phyloP scores from a whole-genome alignment of 2,113 vertebrate species.

The Podarcis muralis region DNA sequence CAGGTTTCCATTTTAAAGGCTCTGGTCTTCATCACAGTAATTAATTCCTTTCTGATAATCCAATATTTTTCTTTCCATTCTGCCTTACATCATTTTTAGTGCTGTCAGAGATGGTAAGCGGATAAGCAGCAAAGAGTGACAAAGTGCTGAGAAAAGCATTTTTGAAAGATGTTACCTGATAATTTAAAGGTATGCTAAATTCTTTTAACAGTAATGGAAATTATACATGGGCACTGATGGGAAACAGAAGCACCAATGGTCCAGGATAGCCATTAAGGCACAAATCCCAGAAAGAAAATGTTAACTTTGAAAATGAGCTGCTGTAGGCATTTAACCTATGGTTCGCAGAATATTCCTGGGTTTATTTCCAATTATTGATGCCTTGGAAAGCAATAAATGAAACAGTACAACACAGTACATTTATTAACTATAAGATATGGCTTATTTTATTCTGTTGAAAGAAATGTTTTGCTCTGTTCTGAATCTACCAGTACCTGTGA shows the following conservation, averaged over 20 bases:
- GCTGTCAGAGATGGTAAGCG: background rate
- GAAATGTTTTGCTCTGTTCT: background rate
- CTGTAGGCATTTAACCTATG: conserved; percentile 20
- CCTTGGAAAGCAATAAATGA: conserved; percentile 15
- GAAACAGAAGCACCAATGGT: conserved; percentile 3
- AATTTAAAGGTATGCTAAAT: conserved; percentile 34
- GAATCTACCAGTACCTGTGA: background rate
- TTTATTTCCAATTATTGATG: conserved; percentile 25
- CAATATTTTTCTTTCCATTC: conserved; percentile 26
- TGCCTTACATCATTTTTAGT: conserved; percentile 6
- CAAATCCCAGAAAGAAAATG: conserved; percentile 17
- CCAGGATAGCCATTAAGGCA: conserved; percentile 23
- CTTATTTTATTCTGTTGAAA: background rate
- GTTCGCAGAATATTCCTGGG: background rate
- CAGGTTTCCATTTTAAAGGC: conserved; percentile 4
- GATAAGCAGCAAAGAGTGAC: background rate
- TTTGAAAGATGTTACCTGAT: background rate
- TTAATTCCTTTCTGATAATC: background rate
- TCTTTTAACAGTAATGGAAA: conserved; percentile 22
- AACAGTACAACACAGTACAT: background rate
- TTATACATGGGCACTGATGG: conserved; percentile 6
- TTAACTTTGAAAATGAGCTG: conserved; percentile 14
- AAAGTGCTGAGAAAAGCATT: background rate
- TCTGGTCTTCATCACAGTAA: background rate
- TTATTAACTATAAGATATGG: background rate